Evolutionary conservation across 1,140 invertebrate species (phyloP), one percentile per base, ranked within the genome.

Genomic region (Helicoverpa zea): DNA sequence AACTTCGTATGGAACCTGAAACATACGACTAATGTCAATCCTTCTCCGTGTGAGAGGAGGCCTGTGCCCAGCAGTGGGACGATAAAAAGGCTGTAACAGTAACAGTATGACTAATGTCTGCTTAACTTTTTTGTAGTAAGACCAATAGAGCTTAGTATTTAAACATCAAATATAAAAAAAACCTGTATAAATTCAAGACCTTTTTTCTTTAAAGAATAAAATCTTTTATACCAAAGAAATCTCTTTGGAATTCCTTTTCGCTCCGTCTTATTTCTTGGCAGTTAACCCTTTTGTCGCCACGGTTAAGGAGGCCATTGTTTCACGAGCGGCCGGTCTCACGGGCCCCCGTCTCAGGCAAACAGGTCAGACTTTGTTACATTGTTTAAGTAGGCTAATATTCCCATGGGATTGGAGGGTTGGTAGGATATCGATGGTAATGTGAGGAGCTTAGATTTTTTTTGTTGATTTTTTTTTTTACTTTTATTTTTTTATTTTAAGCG

Each of bases 371-470:
- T 89, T 81, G 81, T 83, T 83, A 89, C 86, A 88, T 91, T 92
- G 91, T 92, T 92, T 90, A 87, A 90, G 83, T 88, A 89, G 88
- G 89, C 85, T 87, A 90, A 87, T 88, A 88, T 92, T 92, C 89
- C 89, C 90, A 90, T 88, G 89, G 84, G 89, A 86, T 54, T 77
- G 54, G 64, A 80, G 77, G 83, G 79, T 74, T 81, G 72, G 58
- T 51, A 13, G 63, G 30, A 58, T 58, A 70, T 78, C 79, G 68
- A 59, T 68, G 80, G 35, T 43, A 43, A 43, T 43, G 9, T 70
- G 4, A n/a, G 35, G 13, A 30, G 18, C 3, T 29, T 14, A 23
- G 23, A 14, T 78, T 63, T 35, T 78, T 66, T 49, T 13, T 54
- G 11, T 11, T 49, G 3, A 0, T 16, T 18, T 66, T 49, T 47